Conservation (phyloP, 2,888 invertebrate species). For the Nysson spinosus region DNA sequence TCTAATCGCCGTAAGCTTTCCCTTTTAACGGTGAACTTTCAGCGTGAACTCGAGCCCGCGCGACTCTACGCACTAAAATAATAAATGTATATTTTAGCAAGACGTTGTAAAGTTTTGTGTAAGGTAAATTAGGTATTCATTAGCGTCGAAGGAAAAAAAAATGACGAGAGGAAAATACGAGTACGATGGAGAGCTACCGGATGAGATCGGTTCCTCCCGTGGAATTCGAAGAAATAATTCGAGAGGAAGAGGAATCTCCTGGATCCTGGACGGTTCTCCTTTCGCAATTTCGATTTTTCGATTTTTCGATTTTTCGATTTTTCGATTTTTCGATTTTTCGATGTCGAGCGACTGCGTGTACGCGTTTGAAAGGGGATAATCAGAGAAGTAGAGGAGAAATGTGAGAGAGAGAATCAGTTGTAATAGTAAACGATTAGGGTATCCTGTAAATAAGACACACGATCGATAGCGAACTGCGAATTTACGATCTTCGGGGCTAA, state of each 20-base stretch:
- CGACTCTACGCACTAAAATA: constrained; percentile 34
- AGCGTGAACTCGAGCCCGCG: constrained; percentile 37
- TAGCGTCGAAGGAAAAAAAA: constrained; percentile 33
- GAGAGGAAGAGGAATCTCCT: background rate
- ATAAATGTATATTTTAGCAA: constrained; percentile 52
- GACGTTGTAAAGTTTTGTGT: constrained; percentile 50
- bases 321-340: too few relatives aligned
- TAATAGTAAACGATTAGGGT: constrained; percentile 12
- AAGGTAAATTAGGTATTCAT: constrained; percentile 44
- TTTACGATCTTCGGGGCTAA: constrained; percentile 24
- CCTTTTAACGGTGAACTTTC: constrained; percentile 10
- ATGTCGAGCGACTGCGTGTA: background rate
- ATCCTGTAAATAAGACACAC: constrained; percentile 40
- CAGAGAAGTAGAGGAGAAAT: constrained; percentile 1
- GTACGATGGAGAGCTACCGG: constrained; percentile 6
- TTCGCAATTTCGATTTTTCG: too few relatives aligned
- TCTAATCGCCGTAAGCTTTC: background rate
- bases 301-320: too few relatives aligned
- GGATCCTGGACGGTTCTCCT: constrained; percentile 1
- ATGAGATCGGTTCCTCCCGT: background rate
- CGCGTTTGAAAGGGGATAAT: background rate
- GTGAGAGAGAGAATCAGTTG: constrained; percentile 6
- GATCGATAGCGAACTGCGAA: constrained; percentile 23
- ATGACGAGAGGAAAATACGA: constrained; percentile 19
- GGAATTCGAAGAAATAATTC: background rate